Percentiles rank a stretch among this genome's conserved stretches.
phyloP scores from a whole-genome alignment of 2,113 vertebrate genomes.

The Hemicordylus capensis region DNA sequence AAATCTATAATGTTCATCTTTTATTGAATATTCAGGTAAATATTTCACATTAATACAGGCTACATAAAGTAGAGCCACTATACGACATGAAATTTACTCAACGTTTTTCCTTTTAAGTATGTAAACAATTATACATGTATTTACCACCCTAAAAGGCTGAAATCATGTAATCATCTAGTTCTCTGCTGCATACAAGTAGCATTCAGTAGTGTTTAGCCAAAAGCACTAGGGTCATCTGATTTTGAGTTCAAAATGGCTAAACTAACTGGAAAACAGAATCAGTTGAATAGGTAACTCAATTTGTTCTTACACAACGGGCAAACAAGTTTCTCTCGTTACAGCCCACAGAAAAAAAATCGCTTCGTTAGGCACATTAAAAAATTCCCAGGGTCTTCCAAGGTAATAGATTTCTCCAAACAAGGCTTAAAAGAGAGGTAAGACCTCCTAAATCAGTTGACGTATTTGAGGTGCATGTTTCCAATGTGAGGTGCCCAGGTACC shows the following conservation, averaged over 20 bases:
- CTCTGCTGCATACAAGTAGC: slow-evolving; percentile 90
- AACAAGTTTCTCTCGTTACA: slow-evolving; percentile 80
- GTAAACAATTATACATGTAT: slow-evolving; percentile 99
- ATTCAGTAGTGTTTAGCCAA: slow-evolving; percentile 90
- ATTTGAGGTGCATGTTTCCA: slow-evolving; percentile 99
- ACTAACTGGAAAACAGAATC: slow-evolving; percentile 92
- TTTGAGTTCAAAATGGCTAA: slow-evolving; percentile 92
- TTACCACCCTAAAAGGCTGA: slow-evolving; percentile 93
- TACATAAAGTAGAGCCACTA: slow-evolving; percentile 97
- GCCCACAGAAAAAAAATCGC: slow-evolving; percentile 83
- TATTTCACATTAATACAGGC: slow-evolving; percentile 99
- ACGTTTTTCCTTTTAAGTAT: slow-evolving; percentile 92
- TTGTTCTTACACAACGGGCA: slow-evolving; percentile 86
- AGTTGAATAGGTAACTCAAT: slow-evolving; percentile 87
- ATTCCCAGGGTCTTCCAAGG: slow-evolving; percentile 78
- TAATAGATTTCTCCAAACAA: slow-evolving; percentile 77
- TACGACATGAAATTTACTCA: slow-evolving; percentile 88
- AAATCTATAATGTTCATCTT: slow-evolving; percentile 81
- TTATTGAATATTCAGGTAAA: slow-evolving; percentile 99
- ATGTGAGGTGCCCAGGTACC: slow-evolving; percentile 98
- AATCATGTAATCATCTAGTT: slow-evolving; percentile 91
- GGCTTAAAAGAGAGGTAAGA: slow-evolving; percentile 74
- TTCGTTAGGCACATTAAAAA: slow-evolving; percentile 93
- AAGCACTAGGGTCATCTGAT: slow-evolving; percentile 85
- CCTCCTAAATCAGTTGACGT: slow-evolving; percentile 93